Evolutionary conservation across 1,140 invertebrate genomes (phyloP).

Genomic region (Cylas formicarius): DNA sequence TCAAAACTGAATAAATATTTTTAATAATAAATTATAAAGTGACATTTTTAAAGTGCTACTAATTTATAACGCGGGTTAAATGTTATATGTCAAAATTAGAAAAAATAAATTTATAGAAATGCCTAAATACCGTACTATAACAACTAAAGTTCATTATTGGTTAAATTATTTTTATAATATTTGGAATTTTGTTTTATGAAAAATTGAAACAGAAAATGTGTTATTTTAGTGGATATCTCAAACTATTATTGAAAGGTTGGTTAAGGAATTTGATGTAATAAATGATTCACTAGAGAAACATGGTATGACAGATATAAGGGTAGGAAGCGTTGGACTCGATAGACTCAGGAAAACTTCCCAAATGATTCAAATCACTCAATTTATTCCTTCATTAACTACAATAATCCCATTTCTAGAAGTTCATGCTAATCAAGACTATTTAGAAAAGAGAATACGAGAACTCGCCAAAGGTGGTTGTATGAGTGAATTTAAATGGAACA

Average conservation of each 20-base stretch:
- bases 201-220: too few relatives aligned
- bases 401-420: constrained; percentile 73
- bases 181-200: too few relatives aligned
- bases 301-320: constrained; percentile 60
- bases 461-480: constrained; percentile 71
- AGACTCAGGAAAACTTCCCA: constrained; percentile 61
- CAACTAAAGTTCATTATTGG: not conserved
- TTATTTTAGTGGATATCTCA: constrained; percentile 67
- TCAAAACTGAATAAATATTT: too few relatives aligned
- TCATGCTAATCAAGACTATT: constrained; percentile 74
- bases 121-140: not conserved
- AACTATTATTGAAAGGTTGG: constrained; percentile 64
- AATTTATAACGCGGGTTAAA: too few relatives aligned
- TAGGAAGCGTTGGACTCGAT: constrained; percentile 63
- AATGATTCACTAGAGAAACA: constrained; percentile 58
- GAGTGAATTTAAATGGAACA: constrained; percentile 75
- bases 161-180: too few relatives aligned
- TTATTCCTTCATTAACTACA: constrained; percentile 60
- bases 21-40: too few relatives aligned
- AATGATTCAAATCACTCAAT: constrained; percentile 37
- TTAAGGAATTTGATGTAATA: constrained; percentile 62
- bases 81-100: not conserved
- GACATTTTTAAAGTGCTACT: too few relatives aligned
- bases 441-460: constrained; percentile 68
- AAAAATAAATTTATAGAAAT: constrained; percentile 1